Evolutionary conservation across 37 sponge, comb jelly and placozoan genomes (phyloP), one percentile per base, ranked within the genome.

Genomic region (Bolinopsis microptera): DNA sequence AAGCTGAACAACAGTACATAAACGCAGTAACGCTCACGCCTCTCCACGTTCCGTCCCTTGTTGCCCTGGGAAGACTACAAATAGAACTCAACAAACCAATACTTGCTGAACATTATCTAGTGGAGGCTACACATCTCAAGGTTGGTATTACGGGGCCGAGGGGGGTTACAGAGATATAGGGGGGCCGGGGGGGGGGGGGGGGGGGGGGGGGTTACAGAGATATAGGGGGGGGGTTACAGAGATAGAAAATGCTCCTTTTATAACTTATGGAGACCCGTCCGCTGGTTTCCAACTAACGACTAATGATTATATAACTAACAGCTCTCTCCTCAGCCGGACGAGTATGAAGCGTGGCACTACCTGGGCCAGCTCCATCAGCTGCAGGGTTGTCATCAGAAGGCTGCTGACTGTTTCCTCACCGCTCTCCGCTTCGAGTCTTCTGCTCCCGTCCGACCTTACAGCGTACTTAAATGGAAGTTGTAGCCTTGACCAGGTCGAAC

Each of bases 321-420:
- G n/a, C n/a, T n/a, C n/a, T n/a, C n/a, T n/a, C n/a, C 9, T 48
- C 30, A 86, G 90, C 90, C 90, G 26, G 90, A 38, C 40, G 30
- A 86, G 90, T 34, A 41, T 30, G 90, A 86, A 34, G 90, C 90
- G 3, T 86, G 90, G 90, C 90, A 86, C 90, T 27, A 86, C 61
- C 90, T 86, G 0, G 90, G 90, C 1, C 3, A 39, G 3, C 90
- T 86, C 30, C 90, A 86, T 27, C 48, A 39, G 90, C 30, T 0
- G 1, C 96, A 95, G 90, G 77, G 75, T 24, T 38, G 90, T 16
- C 90, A 92, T 35, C 93, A 94, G 38, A 39, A 34, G 32, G 93
- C 93, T 26, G 76, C 93, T 0, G 93, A 94, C 80, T 96, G 96
- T 69, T 95, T 94, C 83, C 94, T 69, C 69, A 95, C 95, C 38